These are phyloP conservation scores for Epinotia ramella DNA, from an alignment of 2,888 invertebrate species.

Conservation along the genomic window DNA sequence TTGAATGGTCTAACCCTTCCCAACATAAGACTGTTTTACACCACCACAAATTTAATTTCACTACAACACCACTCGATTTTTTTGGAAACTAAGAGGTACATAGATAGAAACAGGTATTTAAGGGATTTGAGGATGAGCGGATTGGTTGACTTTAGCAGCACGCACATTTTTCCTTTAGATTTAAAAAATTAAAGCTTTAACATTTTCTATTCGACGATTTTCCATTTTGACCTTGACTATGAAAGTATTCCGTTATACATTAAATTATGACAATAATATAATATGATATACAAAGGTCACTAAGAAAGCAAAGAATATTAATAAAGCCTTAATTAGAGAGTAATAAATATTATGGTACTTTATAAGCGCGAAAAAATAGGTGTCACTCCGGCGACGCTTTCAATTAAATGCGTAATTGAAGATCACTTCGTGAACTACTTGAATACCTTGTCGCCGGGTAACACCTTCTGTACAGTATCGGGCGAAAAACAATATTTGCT, in stretches of 20 bases:
- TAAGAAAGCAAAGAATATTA: conserved; percentile 66
- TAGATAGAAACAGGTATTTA: no score
- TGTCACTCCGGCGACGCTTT: conserved; percentile 51
- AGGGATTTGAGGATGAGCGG: not conserved
- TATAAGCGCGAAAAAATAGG: conserved; percentile 74
- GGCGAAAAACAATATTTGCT: conserved; percentile 48
- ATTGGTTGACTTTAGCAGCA: not conserved
- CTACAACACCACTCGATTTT: no score
- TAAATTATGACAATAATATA: conserved; percentile 59
- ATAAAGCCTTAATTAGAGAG: conserved; percentile 68
- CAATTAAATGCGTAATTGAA: conserved; percentile 38
- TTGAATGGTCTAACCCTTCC: no score
- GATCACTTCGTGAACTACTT: conserved; percentile 41
- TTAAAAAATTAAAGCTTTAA: not conserved
- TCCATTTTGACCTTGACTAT: not conserved
- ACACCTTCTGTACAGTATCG: conserved; percentile 47
- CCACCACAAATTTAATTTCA: no score
- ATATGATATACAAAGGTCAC: conserved; percentile 58
- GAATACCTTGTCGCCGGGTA: conserved; percentile 13
- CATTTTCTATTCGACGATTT: conserved; percentile 5
- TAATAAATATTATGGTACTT: conserved; percentile 80
- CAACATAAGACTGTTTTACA: no score
- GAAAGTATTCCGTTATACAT: conserved; percentile 50
- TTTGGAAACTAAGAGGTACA: no score
- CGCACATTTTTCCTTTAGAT: not conserved